Percentiles rank a stretch among this genome's conserved stretches.
phyloP scores from a whole-genome alignment of 1,140 invertebrate species.

The Cardiocondyla obscurior region DNA sequence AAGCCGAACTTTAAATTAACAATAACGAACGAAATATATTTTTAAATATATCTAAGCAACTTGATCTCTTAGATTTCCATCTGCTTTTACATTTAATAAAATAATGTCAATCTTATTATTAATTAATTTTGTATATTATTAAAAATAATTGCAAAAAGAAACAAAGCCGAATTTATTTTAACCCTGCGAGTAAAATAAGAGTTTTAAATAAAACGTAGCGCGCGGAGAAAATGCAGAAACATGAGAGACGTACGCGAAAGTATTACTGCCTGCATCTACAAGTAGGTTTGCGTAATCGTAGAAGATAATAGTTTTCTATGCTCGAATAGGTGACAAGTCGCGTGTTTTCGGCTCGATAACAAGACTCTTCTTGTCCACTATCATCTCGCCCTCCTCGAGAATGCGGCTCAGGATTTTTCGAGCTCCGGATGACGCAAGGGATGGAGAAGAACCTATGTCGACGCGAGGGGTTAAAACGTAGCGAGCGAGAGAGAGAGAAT shows the following conservation, averaged over 20 bases:
- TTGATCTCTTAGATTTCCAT: not conserved
- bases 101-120: no score
- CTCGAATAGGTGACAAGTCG: constrained; percentile 56
- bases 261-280: not conserved
- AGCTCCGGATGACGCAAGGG: constrained; percentile 54
- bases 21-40: not conserved
- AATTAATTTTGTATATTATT: no score
- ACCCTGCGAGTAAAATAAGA: not conserved
- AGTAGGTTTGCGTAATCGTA: constrained; percentile 4
- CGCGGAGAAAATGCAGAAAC: no score
- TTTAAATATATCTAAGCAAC: not conserved
- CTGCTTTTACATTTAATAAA: not conserved
- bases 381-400: constrained; percentile 45
- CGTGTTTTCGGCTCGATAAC: constrained; percentile 55
- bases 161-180: no score
- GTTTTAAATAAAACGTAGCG: no score
- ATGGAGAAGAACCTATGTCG: constrained; percentile 29
- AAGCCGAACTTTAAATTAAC: not conserved
- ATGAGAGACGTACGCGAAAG: not conserved
- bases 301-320: constrained; percentile 29
- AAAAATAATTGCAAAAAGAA: no score
- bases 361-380: constrained; percentile 53
- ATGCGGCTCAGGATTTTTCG: constrained; percentile 37
- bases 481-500: constrained; percentile 4
- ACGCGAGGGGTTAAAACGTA: constrained; percentile 70